A percentile compares a stretch with the other conserved stretches of the same genome.
Evolutionary conservation across 2,888 invertebrate genomes (phyloP).

Genomic region (Buathra laborator): DNA sequence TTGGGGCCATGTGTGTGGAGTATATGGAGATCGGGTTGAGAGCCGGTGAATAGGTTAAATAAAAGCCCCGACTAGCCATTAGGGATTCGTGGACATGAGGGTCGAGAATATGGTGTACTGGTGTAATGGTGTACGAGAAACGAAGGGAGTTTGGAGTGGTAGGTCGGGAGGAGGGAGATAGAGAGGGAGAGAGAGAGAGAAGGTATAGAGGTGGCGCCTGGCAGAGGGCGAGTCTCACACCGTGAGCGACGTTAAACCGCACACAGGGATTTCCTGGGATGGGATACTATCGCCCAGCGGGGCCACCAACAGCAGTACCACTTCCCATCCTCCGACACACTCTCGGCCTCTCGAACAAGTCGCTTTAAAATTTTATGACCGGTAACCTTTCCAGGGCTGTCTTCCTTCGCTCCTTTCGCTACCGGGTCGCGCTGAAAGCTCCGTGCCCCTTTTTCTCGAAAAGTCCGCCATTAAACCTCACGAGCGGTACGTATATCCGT

Average conservation of each 20-base stretch:
- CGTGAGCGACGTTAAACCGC: slow-evolving; percentile 59
- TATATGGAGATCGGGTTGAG: slow-evolving; percentile 31
- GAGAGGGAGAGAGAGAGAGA: too few species aligned
- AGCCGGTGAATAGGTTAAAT: slow-evolving; percentile 58
- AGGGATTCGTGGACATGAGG: slow-evolving; percentile 59
- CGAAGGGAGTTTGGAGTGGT: slow-evolving; percentile 33
- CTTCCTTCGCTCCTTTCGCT: slow-evolving; percentile 71
- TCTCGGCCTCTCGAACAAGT: slow-evolving; percentile 75
- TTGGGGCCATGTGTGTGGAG: slow-evolving; percentile 47
- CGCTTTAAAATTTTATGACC: slow-evolving; percentile 82
- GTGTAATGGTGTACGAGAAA: slow-evolving; percentile 48
- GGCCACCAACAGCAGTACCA: slow-evolving; percentile 32
- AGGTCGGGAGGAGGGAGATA: slow-evolving; percentile 44
- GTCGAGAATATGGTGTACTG: slow-evolving; percentile 42
- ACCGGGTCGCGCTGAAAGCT: not conserved
- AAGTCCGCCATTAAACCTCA: slow-evolving; percentile 75
- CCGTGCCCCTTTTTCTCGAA: slow-evolving; percentile 32
- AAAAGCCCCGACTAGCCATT: slow-evolving; percentile 68
- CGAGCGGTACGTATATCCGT: not conserved
- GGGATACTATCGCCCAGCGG: slow-evolving; percentile 51
- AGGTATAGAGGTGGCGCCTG: slow-evolving; percentile 32
- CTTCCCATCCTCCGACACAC: slow-evolving; percentile 34
- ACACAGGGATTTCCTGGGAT: slow-evolving; percentile 43
- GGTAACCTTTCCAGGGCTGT: slow-evolving; percentile 77
- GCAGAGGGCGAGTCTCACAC: slow-evolving; percentile 44